These are phyloP conservation scores for Polia nebulosa DNA, from an alignment of 2,888 invertebrate species.

Conservation along the genomic window DNA sequence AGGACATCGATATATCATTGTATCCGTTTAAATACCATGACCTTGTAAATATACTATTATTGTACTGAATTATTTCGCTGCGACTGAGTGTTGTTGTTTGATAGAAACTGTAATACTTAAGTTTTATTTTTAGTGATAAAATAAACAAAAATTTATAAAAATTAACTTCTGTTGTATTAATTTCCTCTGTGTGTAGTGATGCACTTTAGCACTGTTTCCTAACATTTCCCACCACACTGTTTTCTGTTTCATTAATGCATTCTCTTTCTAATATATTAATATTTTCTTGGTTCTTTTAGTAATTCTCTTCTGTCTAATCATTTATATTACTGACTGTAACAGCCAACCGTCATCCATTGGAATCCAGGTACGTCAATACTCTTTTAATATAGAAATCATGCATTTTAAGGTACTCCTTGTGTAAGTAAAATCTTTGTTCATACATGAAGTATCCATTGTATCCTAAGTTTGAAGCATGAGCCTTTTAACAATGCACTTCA, in stretches of 20 bases:
- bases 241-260: slow-evolving; percentile 77
- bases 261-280: slow-evolving; percentile 82
- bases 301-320: slow-evolving; percentile 63
- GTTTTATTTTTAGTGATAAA: slow-evolving; percentile 91
- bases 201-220: slow-evolving; percentile 83
- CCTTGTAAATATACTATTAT: slow-evolving; percentile 88
- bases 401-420: slow-evolving; percentile 27
- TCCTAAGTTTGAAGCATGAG: background rate
- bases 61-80: slow-evolving; percentile 88
- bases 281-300: slow-evolving; percentile 79
- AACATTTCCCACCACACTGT: slow-evolving; percentile 79
- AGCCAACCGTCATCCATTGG: slow-evolving; percentile 68
- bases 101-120: slow-evolving; percentile 90
- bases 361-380: slow-evolving; percentile 70
- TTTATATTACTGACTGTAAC: slow-evolving; percentile 67
- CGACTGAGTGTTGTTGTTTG: slow-evolving; percentile 90
- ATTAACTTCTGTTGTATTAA: slow-evolving; percentile 75
- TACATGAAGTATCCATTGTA: background rate
- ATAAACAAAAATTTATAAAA: slow-evolving; percentile 89
- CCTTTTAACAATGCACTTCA: background rate
- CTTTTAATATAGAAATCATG: slow-evolving; percentile 50
- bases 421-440: slow-evolving; percentile 43
- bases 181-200: slow-evolving; percentile 80
- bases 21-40: slow-evolving; percentile 76
- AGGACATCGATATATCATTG: slow-evolving; percentile 69